These are phyloP conservation scores for Siniperca obscura DNA, from an alignment of 2,797 vertebrate genomes.

Conservation along the genomic window DNA sequence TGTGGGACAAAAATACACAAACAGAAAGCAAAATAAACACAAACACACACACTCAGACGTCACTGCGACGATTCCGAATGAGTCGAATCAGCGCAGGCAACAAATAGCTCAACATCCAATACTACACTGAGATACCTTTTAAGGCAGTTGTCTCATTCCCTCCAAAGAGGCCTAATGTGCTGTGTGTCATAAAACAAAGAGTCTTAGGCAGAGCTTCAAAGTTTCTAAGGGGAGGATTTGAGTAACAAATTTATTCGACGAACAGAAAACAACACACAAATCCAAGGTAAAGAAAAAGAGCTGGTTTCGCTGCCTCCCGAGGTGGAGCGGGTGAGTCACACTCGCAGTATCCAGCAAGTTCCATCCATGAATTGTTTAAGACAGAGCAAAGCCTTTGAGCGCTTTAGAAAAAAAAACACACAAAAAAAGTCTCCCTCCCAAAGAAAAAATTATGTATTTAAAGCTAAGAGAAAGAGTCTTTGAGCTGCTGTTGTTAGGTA, in stretches of 20 bases:
- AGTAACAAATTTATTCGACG: slow-evolving; percentile 52
- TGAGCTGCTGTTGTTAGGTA: slow-evolving; percentile 78
- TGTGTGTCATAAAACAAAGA: slow-evolving; percentile 59
- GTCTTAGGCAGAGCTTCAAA: slow-evolving; percentile 28
- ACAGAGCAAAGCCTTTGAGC: slow-evolving; percentile 76
- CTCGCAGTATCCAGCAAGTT: slow-evolving; percentile 70
- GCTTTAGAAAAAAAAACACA: slow-evolving; percentile 34
- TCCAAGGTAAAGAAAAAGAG: slow-evolving; percentile 73
- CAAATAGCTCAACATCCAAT: slow-evolving; percentile 62
- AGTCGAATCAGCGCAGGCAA: slow-evolving; percentile 50
- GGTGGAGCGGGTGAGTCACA: slow-evolving; percentile 80
- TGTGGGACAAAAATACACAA: slow-evolving; percentile 68
- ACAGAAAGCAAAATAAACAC: slow-evolving; percentile 60
- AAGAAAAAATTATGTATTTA: slow-evolving; percentile 58
- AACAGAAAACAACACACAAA: slow-evolving; percentile 64
- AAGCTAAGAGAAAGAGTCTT: slow-evolving; percentile 64
- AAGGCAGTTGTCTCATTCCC: slow-evolving; percentile 52
- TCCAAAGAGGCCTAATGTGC: slow-evolving; percentile 38
- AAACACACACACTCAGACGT: slow-evolving; percentile 48
- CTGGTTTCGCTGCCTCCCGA: slow-evolving; percentile 52
- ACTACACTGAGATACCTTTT: slow-evolving; percentile 46
- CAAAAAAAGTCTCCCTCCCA: slow-evolving; percentile 19
- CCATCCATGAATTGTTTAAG: slow-evolving; percentile 79
- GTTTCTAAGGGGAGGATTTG: slow-evolving; percentile 45
- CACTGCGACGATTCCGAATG: slow-evolving; percentile 27